Conservation (phyloP, 2,888 invertebrate species). For the Microdon myrmicae region DNA sequence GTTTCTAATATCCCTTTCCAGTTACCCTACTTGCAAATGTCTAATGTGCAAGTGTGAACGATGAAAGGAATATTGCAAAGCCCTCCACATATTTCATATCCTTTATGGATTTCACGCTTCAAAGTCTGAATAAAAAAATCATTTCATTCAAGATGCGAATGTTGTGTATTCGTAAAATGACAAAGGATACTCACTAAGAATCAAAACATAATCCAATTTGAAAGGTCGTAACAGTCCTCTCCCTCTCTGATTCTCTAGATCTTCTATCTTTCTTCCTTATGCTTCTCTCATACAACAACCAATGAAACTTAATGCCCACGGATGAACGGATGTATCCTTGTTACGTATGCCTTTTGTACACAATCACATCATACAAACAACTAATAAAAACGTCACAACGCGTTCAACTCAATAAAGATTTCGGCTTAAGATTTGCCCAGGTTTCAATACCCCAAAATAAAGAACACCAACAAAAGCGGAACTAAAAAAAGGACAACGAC, state of each 20-base stretch:
- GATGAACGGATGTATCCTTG: constrained; percentile 49
- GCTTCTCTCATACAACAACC: constrained; percentile 24
- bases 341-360: constrained; percentile 38
- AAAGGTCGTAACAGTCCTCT: constrained; percentile 56
- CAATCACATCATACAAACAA: constrained; percentile 57
- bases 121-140: constrained; percentile 38
- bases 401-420: constrained; percentile 54
- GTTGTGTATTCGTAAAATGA: constrained; percentile 32
- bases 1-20: constrained; percentile 49
- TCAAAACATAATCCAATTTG: constrained; percentile 60
- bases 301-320: constrained; percentile 43
- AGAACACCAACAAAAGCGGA: no score
- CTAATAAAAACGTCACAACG: constrained; percentile 63
- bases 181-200: constrained; percentile 53
- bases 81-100: constrained; percentile 38
- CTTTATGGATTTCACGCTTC: constrained; percentile 48
- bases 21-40: constrained; percentile 31
- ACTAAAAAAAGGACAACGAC: constrained; percentile 45
- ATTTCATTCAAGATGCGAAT: constrained; percentile 30
- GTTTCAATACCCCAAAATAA: constrained; percentile 42
- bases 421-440: constrained; percentile 56
- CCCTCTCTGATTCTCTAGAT: constrained; percentile 9
- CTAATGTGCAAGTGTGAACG: constrained; percentile 27
- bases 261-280: constrained; percentile 3
- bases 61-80: constrained; percentile 44